Evolutionary conservation across 1,140 invertebrate species (phyloP), one percentile per base, ranked within the genome.

Genomic region (Metaphire vulgaris): DNA sequence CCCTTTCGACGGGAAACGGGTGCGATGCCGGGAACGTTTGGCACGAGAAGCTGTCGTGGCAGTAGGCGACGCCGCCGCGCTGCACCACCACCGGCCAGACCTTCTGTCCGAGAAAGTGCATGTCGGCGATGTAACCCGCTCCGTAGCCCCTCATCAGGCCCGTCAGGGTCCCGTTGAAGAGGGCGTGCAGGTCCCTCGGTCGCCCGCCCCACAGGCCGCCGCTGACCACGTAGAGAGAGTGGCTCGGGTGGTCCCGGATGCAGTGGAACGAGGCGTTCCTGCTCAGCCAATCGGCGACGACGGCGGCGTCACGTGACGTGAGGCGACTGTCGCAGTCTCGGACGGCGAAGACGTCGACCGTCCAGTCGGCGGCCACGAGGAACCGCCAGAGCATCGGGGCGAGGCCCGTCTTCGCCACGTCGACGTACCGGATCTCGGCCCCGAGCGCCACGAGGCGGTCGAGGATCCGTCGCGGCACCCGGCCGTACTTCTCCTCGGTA

Each of bases 41-140:
- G 64, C 77, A 78, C 21, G 77, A 78, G 33, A 74, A 66, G 64
- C 77, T 78, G 41, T 78, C 77, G 0, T 66, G 74, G 41, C 77
- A 78, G 74, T 75, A 78, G 31, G 77, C 77, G 21, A 56, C 6
- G 41, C 21, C 41, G n/a, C n/a, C n/a, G 33, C 74, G 68, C 21
- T 29, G 28, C 30, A 69, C 33, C 26, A 78, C 73, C 33, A 70
- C 71, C 41, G 77, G 77, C 77, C 77, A 78, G 31, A 78, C 65
- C 33, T 77, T 31, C 1, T 64, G n/a, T 30, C 69, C 66, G 6
- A 78, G 74, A 64, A 78, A 78, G 16, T 41, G 69, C 77, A 78
- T 78, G 32, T 78, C 77, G 12, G 65, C 28, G 1, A 78, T 34
- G 64, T 78, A 78, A 6, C 41, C 33, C 0, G 33, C 33, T 16